A percentile compares a stretch with the other conserved stretches of the same genome.
phyloP scores from a whole-genome alignment of 2,888 invertebrate genomes.

The Griposia aprilina region DNA sequence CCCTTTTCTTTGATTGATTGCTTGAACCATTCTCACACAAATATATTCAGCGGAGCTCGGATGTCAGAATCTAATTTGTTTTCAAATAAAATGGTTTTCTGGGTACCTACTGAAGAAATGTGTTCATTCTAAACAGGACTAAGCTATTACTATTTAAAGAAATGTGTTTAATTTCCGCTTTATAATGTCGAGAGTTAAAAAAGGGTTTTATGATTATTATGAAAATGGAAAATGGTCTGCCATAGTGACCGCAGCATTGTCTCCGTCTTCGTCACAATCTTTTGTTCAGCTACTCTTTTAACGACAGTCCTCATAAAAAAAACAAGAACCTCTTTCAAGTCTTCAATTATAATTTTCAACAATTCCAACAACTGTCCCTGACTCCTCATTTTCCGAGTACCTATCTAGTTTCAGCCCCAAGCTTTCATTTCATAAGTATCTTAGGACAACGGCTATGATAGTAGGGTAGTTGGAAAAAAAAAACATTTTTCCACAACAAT shows the following conservation, averaged over 20 bases:
- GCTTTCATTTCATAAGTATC: slow-evolving; percentile 62
- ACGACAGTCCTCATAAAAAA: slow-evolving; percentile 11
- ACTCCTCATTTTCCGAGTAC: slow-evolving; percentile 31
- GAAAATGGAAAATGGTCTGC: background rate
- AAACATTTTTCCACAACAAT: slow-evolving; percentile 76
- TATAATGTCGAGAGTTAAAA: background rate
- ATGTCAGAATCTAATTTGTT: slow-evolving; percentile 38
- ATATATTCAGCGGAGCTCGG: slow-evolving; percentile 21
- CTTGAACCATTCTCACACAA: slow-evolving; percentile 7
- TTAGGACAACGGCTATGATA: slow-evolving; percentile 44
- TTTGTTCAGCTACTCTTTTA: slow-evolving; percentile 18
- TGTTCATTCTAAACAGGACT: background rate
- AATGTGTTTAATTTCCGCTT: slow-evolving; percentile 36
- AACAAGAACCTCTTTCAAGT: background rate
- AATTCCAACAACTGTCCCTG: slow-evolving; percentile 11
- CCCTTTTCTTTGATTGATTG: slow-evolving; percentile 24
- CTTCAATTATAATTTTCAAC: slow-evolving; percentile 48
- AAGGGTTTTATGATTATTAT: background rate
- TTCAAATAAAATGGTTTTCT: slow-evolving; percentile 4
- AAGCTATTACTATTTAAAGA: background rate
- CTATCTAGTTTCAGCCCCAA: slow-evolving; percentile 37
- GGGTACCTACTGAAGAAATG: background rate
- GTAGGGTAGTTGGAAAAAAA: slow-evolving; percentile 64
- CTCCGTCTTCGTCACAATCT: background rate
- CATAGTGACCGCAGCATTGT: background rate